phyloP scores from a whole-genome alignment of 2,888 invertebrate species.

The Biston stratarius region DNA sequence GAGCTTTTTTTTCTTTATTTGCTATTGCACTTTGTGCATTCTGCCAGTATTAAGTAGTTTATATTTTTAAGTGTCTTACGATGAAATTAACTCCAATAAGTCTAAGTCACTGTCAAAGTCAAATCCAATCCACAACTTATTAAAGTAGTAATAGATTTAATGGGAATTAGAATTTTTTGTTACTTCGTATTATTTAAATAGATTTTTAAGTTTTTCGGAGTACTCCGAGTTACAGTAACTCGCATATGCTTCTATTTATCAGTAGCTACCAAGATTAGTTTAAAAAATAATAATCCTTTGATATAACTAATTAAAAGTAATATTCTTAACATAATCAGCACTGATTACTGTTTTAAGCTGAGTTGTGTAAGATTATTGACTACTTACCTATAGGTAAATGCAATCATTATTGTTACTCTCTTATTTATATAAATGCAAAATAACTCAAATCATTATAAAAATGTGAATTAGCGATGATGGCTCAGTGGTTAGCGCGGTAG shows the following conservation, averaged over 20 bases:
- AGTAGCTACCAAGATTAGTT: constrained; percentile 1
- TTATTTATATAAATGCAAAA: too few species aligned
- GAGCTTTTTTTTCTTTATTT: too few species aligned
- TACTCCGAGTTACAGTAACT: not conserved
- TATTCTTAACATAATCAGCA: constrained; percentile 11
- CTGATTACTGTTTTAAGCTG: constrained; percentile 6
- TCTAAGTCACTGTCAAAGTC: too few species aligned
- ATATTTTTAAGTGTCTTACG: too few species aligned
- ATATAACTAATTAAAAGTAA: constrained; percentile 12
- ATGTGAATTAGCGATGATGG: too few species aligned
- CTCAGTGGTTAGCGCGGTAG: too few species aligned
- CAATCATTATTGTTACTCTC: not conserved
- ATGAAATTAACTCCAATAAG: too few species aligned
- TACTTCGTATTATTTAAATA: not conserved
- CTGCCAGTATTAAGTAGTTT: too few species aligned
- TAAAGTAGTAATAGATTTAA: too few species aligned
- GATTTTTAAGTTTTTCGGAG: not conserved
- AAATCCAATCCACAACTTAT: too few species aligned
- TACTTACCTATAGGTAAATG: not conserved
- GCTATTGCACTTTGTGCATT: too few species aligned
- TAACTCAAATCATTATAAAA: too few species aligned
- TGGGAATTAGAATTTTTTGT: not conserved
- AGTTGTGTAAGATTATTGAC: constrained; percentile 4
- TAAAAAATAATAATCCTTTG: not conserved
- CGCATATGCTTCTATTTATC: not conserved